Percentiles rank a stretch among this genome's conserved stretches.
Conservation (phyloP, 2,797 vertebrate genomes). For the Geotrypetes seraphini region DNA sequence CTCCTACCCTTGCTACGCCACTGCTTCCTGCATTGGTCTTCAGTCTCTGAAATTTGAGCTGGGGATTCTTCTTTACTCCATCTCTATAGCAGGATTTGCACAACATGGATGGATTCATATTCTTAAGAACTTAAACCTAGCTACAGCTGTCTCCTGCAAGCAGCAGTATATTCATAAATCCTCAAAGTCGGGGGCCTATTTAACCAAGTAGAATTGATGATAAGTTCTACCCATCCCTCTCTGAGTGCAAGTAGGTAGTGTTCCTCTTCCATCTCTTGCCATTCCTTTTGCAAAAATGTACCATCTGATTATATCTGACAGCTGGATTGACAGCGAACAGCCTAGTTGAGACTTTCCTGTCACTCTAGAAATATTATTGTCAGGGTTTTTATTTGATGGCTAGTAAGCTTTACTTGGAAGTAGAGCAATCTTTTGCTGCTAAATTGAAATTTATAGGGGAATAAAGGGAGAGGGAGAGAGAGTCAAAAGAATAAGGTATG, state of each 20-base stretch:
- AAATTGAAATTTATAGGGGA: conserved; percentile 37
- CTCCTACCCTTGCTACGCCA: too few species aligned
- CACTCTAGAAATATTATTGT: conserved; percentile 31
- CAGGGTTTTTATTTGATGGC: conserved; percentile 29
- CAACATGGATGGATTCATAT: too few species aligned
- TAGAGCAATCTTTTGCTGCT: conserved; percentile 28
- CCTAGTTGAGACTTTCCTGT: conserved; percentile 20
- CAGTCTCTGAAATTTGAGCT: too few species aligned
- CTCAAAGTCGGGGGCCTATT: conserved; percentile 21
- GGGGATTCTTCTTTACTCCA: too few species aligned
- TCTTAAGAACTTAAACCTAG: too few species aligned
- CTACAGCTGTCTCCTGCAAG: too few species aligned
- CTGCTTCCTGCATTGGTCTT: too few species aligned
- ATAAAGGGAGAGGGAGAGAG: conserved; percentile 43
- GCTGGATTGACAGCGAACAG: conserved; percentile 31
- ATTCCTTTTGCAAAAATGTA: conserved; percentile 29
- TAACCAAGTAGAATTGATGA: conserved; percentile 21
- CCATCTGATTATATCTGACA: conserved; percentile 36
- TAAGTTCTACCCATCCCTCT: conserved; percentile 9
- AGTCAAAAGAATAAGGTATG: conserved; percentile 44
- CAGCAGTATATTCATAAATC: too few species aligned
- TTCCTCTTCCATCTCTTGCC: conserved; percentile 21
- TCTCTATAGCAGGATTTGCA: too few species aligned
- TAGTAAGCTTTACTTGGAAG: too few species aligned
- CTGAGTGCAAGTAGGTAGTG: conserved; percentile 20